phyloP scores from a whole-genome alignment of 2,113 vertebrate species.

The Empidonax traillii region DNA sequence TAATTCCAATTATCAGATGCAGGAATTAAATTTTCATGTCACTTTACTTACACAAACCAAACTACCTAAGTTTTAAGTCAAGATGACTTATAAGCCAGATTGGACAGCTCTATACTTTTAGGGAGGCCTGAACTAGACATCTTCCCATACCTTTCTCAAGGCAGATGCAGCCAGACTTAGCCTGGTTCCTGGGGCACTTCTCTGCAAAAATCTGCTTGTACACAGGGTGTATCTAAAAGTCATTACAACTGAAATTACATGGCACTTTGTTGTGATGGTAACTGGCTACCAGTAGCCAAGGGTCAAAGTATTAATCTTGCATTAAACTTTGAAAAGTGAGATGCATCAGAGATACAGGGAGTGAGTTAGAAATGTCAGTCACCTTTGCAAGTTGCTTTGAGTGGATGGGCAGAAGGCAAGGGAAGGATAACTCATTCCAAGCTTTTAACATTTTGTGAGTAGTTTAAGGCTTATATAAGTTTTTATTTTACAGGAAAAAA shows the following conservation, averaged over 20 bases:
- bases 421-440: constrained; percentile 36
- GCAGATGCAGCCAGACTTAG: background rate
- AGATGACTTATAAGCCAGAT: background rate
- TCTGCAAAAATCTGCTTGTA: background rate
- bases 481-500: constrained; percentile 64
- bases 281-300: background rate
- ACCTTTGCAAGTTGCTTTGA: background rate
- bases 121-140: background rate
- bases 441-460: constrained; percentile 55
- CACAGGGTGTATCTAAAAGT: background rate
- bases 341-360: constrained; percentile 24
- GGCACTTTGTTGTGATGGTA: background rate
- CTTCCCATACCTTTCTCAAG: background rate
- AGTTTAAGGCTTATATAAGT: constrained; percentile 77
- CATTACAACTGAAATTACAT: background rate
- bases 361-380: background rate
- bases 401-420: background rate
- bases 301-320: background rate
- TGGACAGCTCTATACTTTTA: background rate
- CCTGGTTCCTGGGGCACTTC: background rate
- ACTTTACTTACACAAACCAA: background rate
- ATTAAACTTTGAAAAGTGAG: background rate
- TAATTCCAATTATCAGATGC: background rate
- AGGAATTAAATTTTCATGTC: background rate
- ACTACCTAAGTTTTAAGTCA: background rate